Evolutionary conservation across 1,140 invertebrate genomes (phyloP).

Genomic region (Drosophila willistoni): DNA sequence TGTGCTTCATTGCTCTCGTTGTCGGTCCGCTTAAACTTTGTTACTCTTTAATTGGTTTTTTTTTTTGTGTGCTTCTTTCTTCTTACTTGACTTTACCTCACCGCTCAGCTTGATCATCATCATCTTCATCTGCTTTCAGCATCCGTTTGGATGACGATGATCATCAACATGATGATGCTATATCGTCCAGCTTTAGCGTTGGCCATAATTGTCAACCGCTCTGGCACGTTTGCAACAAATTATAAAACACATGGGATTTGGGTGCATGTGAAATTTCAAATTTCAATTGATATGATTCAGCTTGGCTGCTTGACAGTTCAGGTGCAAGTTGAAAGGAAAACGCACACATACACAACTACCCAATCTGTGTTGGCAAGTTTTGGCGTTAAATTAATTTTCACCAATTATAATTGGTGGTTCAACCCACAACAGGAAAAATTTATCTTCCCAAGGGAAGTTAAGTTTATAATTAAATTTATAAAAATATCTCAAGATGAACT

Average conservation of each 20-base stretch:
- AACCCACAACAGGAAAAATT: no score
- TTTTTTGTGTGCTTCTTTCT: constrained; percentile 29
- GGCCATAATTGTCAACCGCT: constrained; percentile 74
- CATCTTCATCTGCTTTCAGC: not conserved
- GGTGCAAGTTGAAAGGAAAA: constrained; percentile 1
- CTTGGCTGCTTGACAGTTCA: constrained; percentile 7
- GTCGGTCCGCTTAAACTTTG: constrained; percentile 71
- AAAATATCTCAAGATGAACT: no score
- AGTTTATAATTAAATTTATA: no score
- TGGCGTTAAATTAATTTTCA: no score
- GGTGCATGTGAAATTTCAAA: constrained; percentile 20
- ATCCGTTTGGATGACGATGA: constrained; percentile 36
- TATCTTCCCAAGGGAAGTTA: no score
- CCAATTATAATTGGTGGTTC: no score
- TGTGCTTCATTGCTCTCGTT: constrained; percentile 76
- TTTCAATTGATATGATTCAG: constrained; percentile 18
- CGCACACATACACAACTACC: not conserved
- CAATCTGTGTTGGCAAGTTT: not conserved
- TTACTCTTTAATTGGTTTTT: constrained; percentile 79
- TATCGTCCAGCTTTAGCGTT: constrained; percentile 47
- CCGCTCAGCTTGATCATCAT: constrained; percentile 36
- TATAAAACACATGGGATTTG: constrained; percentile 59
- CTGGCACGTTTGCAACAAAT: constrained; percentile 71
- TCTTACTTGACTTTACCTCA: constrained; percentile 30
- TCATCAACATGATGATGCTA: constrained; percentile 59